These are phyloP conservation scores for Macrochelys suwanniensis DNA, from an alignment of 2,797 vertebrate genomes.

Conservation along the genomic window DNA sequence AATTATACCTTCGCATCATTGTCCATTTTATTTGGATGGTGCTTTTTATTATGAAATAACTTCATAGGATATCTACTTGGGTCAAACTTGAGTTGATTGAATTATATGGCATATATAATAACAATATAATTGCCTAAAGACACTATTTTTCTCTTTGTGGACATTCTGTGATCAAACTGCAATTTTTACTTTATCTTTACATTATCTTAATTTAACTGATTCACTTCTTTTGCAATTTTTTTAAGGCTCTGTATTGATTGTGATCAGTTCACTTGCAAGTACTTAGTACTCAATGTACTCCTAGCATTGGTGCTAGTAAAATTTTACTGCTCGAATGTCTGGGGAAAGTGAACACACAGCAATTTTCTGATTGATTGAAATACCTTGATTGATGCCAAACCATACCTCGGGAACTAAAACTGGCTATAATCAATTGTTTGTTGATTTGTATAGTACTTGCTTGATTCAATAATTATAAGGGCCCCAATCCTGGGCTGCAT, in stretches of 20 bases:
- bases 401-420: not conserved
- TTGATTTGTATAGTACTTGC: not conserved
- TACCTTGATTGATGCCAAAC: not conserved
- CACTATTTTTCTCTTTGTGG: not conserved
- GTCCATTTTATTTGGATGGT: not conserved
- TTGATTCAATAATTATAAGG: fast-evolving
- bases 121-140: not conserved
- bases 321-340: not conserved
- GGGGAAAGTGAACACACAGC: not conserved
- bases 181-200: not conserved
- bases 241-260: not conserved
- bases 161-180: not conserved
- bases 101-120: not conserved
- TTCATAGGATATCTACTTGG: not conserved
- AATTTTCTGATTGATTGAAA: not conserved
- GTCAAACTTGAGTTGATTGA: not conserved
- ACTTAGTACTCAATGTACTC: not conserved
- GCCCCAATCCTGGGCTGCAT: not conserved
- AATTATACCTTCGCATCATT: not conserved
- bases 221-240: not conserved
- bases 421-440: not conserved
- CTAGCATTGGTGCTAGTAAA: not conserved
- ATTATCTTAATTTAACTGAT: not conserved
- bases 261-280: not conserved
- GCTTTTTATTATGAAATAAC: not conserved